These are phyloP conservation scores for Pseudopleuronectes americanus DNA, from an alignment of 2,797 vertebrate species.

Conservation along the genomic window DNA sequence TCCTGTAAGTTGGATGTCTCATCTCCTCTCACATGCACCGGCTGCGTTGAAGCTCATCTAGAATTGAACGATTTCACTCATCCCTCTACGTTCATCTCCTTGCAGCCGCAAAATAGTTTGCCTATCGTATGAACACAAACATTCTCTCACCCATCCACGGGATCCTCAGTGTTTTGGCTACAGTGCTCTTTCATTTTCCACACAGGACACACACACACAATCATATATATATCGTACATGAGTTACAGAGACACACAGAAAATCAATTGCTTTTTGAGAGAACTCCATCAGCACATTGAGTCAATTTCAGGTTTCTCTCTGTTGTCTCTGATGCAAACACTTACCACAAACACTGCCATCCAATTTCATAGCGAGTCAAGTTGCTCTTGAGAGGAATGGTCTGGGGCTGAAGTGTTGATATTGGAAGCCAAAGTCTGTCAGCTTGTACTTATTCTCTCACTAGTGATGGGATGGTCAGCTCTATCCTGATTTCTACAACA, in stretches of 20 bases:
- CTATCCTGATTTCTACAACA: conserved; percentile 32
- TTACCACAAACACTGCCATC: conserved; percentile 56
- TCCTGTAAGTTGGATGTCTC: conserved; percentile 39
- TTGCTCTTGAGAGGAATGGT: conserved; percentile 67
- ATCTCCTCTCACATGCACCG: conserved; percentile 32
- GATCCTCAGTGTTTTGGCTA: conserved; percentile 32
- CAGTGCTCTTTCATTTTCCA: conserved; percentile 37
- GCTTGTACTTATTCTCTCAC: conserved; percentile 40
- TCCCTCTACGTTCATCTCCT: conserved; percentile 29
- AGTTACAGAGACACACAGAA: conserved; percentile 51
- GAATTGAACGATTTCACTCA: conserved; percentile 46
- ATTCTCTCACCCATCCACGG: conserved; percentile 20
- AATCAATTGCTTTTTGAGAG: conserved; percentile 73
- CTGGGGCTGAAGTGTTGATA: conserved; percentile 63
- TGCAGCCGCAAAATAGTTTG: conserved; percentile 25
- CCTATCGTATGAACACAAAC: conserved; percentile 41
- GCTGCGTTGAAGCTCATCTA: conserved; percentile 34
- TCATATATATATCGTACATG: conserved; percentile 38
- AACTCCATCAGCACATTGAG: conserved; percentile 74
- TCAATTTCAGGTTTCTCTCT: conserved; percentile 68
- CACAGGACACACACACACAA: conserved; percentile 10
- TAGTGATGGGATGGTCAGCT: conserved; percentile 40
- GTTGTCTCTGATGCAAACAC: conserved; percentile 66
- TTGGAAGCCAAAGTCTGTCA: conserved; percentile 40
- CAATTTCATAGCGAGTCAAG: conserved; percentile 65